Base-by-base conservation (phyloP, 2,797 vertebrate genomes). In the Acanthis flammea region DNA sequence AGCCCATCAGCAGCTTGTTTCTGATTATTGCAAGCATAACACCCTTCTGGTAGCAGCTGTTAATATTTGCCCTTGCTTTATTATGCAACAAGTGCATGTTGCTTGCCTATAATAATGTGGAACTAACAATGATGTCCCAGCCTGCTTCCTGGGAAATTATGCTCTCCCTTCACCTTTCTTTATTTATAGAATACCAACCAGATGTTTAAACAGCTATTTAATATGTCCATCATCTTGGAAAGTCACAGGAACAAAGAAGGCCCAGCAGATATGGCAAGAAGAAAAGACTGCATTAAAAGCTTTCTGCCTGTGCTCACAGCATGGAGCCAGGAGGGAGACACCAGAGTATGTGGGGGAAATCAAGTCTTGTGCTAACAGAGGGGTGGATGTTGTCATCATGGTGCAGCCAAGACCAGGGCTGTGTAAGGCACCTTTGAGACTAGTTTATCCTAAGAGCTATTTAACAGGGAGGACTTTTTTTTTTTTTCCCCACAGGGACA, bases 11-110 rank as follows among this genome's bases (percentile, higher is more conserved):
- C 81, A 87, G 47, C 89, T 95, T 95, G 57, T 86, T 95, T 68
- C 83, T 91, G 86, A 63, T 95, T 83, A 85, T 15, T 92, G 74
- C 48, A 92, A 87, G 57, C 53, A 47, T 19, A 57, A 79, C 5
- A 10, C 51, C 79, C 45, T 51, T 79, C 81, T 88, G 68, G 53
- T 62, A 94, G 50, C 79, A 93, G 81, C 77, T 90, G 81, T 68
- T 95, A 96, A 88, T 92, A 93, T 87, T 92, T 90, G 51, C 54
- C 77, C 77, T 80, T 90, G 65, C 66, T 94, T 97, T 93, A 94
- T 92, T 94, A 93, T 28, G 47, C 76, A 96, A 87, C 92, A 95
- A 94, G 72, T 94, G 66, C 57, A 73, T 70, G 71, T 79, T 80
- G 35, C 77, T 96, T 10, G 5, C 63, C 50, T 22, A 7, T 70